phyloP scores from a whole-genome alignment of 2,888 invertebrate genomes.

The Lasioglossum malachurum region DNA sequence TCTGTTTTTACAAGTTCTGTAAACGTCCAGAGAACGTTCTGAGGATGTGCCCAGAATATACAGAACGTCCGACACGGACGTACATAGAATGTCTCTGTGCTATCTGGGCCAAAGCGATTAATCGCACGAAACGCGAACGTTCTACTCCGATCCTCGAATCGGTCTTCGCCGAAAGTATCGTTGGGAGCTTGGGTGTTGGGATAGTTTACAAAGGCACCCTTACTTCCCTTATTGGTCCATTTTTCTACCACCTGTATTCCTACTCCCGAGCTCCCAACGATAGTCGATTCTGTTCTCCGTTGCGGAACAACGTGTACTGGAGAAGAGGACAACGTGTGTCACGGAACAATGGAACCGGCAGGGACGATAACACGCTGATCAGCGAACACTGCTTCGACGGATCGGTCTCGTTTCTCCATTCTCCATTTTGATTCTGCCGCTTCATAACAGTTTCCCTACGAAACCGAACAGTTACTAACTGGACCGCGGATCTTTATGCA shows the following conservation, averaged over 20 bases:
- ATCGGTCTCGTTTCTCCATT: not conserved
- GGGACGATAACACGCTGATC: constrained; percentile 14
- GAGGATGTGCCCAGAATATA: not conserved
- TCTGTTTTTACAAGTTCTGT: no score
- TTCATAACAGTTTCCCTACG: no score
- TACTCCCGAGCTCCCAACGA: not conserved
- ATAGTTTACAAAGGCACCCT: not conserved
- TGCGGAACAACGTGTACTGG: constrained; percentile 42
- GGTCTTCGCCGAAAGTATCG: not conserved
- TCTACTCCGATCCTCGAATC: not conserved
- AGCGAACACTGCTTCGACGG: not conserved
- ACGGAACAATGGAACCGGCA: constrained; percentile 22
- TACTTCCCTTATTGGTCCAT: not conserved
- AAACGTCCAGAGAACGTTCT: no score
- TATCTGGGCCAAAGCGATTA: not conserved
- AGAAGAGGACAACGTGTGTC: constrained; percentile 30
- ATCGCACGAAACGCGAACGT: not conserved
- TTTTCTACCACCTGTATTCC: not conserved
- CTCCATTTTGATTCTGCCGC: no score
- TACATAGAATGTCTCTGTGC: not conserved
- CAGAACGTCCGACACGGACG: not conserved
- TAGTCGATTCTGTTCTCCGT: constrained; percentile 61
- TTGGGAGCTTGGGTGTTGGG: not conserved
- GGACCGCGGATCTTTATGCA: no score
- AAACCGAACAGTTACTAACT: no score